Evolutionary conservation across 1,140 invertebrate genomes (phyloP).

Genomic region (Vanessa atalanta): DNA sequence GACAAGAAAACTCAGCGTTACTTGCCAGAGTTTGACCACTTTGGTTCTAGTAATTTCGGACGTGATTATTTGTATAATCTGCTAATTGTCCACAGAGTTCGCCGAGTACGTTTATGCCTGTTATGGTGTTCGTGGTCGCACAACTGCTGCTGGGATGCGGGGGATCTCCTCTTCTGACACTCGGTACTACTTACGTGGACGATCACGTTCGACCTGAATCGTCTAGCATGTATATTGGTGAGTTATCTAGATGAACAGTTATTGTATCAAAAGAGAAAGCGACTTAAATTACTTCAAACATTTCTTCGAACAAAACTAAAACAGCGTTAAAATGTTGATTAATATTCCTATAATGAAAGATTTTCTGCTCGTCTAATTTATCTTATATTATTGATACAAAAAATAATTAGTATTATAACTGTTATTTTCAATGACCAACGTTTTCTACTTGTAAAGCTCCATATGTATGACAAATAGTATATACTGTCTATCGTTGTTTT

Average conservation of each 20-base stretch:
- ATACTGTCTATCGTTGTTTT: slow-evolving; percentile 2
- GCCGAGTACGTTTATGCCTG: slow-evolving; percentile 89
- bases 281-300: neutral
- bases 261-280: neutral
- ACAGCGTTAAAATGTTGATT: too few relatives aligned
- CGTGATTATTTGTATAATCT: too few relatives aligned
- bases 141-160: slow-evolving; percentile 94
- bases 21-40: too few relatives aligned
- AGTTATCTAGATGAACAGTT: slow-evolving; percentile 2
- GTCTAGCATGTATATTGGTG: slow-evolving; percentile 92
- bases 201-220: slow-evolving; percentile 92
- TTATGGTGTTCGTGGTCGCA: slow-evolving; percentile 92
- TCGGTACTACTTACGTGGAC: slow-evolving; percentile 94
- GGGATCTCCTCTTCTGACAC: slow-evolving; percentile 91
- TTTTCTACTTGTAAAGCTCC: too few relatives aligned
- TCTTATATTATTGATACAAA: too few relatives aligned
- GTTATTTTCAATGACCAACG: too few relatives aligned
- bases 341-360: too few relatives aligned
- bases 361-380: too few relatives aligned
- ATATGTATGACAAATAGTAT: too few relatives aligned
- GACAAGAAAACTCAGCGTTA: too few relatives aligned
- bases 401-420: too few relatives aligned
- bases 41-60: too few relatives aligned
- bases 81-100: slow-evolving; percentile 80
- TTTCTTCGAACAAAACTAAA: neutral